Base-by-base conservation (phyloP, 2,888 invertebrate species). In the Amphipoea oculea region DNA sequence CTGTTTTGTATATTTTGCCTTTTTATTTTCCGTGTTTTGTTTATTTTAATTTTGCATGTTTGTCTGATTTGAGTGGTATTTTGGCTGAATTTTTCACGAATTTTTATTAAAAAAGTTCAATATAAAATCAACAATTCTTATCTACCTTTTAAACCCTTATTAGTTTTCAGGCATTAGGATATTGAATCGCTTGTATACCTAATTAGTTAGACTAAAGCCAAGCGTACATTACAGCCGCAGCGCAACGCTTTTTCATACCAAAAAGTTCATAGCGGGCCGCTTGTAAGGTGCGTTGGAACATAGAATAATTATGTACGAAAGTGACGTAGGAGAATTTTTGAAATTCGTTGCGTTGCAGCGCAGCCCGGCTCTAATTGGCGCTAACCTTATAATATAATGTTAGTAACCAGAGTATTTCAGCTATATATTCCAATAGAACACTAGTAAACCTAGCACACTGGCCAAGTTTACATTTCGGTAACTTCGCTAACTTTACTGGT, bases 1-100 rank as follows among this genome's bases (percentile, higher is more conserved):
- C 84, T 90, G 88, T 86, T 89, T 86, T 82, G 85, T 89, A 82
- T 83, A 81, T 84, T 82, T 57, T 76, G 54, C 63, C 70, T 82
- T 84, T 88, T 85, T 80, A 70, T 79, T 85, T 80, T 65, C 45
- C 69, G 77, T 69, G 66, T 79, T 84, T 83, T 69, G 62, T 74
- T 54, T 60, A 68, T 72, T 79, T 72, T 20, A 63, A 60, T 54
- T 76, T 40, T 51, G 42, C 65, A 70, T 66, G 17, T 51, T 17
- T 72, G 45, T 81, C 68, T 62, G 76, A 54, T 54, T 51, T 54
- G 12, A 29, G 29, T 51, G 40, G 62, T 76, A 76, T 29, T 76
- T 77, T 62, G 6, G 1, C 17, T 0, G 20, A 2, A 36, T 1
- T 57, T 42, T 23, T 57, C 7, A 42, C n/a, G 23, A 2, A 57